Evolutionary conservation across 2,113 vertebrate species (phyloP).

Genomic region (Ptilonorhynchus violaceus): DNA sequence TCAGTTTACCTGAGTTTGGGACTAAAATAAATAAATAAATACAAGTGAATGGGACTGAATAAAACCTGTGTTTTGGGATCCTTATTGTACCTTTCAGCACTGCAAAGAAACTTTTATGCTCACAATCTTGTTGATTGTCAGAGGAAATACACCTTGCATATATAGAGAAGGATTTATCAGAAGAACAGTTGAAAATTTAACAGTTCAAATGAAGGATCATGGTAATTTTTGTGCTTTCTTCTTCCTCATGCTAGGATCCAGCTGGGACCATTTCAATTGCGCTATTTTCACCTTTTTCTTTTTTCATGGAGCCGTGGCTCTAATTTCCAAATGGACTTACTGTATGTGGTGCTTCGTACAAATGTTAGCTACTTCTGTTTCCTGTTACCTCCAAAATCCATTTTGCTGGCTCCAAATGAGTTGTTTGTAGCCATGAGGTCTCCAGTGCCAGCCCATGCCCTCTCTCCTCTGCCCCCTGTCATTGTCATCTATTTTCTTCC

Average conservation of each 20-base stretch:
- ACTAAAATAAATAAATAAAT: not conserved
- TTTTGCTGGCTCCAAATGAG: not conserved
- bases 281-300: not conserved
- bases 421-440: not conserved
- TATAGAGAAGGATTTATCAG: not conserved
- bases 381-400: not conserved
- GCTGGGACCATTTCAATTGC: not conserved
- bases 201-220: not conserved
- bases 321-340: not conserved
- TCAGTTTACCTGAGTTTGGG: not conserved
- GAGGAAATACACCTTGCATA: not conserved
- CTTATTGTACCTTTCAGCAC: not conserved
- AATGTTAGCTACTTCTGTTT: not conserved
- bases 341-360: not conserved
- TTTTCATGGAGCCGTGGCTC: not conserved
- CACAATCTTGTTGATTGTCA: not conserved
- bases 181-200: not conserved
- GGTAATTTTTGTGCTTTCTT: not conserved
- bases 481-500: not conserved
- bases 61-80: not conserved
- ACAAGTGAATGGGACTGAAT: not conserved
- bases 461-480: not conserved
- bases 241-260: not conserved
- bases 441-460: not conserved
- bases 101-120: not conserved